Percentiles rank a stretch among this genome's conserved stretches.
phyloP scores from a whole-genome alignment of 2,113 vertebrate genomes.

The Ophiodon elongatus region DNA sequence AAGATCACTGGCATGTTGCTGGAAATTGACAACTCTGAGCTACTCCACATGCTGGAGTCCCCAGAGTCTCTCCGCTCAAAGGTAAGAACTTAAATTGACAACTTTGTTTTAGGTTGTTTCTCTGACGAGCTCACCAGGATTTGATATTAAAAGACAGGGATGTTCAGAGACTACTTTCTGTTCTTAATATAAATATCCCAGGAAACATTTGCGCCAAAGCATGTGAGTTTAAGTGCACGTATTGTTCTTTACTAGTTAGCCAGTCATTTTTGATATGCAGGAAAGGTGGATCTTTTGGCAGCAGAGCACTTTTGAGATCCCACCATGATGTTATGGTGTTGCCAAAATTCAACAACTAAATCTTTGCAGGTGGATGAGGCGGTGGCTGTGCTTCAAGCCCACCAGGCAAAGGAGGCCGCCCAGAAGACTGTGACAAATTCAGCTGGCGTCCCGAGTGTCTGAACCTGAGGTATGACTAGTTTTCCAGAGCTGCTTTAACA shows the following conservation, averaged over 20 bases:
- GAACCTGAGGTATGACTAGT: slow-evolving; percentile 69
- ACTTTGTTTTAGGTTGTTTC: neutral
- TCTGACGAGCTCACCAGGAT: neutral
- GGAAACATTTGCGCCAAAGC: neutral
- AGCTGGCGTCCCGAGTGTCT: slow-evolving; percentile 90
- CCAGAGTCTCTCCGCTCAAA: slow-evolving; percentile 98
- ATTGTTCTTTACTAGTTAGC: neutral
- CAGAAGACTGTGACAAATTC: slow-evolving; percentile 93
- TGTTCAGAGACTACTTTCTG: neutral
- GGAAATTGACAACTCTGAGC: slow-evolving; percentile 98
- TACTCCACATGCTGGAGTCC: slow-evolving; percentile 99
- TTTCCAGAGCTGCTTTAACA: neutral
- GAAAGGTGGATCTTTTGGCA: neutral
- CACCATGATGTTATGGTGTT: neutral
- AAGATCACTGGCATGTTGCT: slow-evolving; percentile 99
- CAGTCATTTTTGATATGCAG: neutral
- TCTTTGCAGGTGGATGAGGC: slow-evolving; percentile 94
- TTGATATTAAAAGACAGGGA: neutral
- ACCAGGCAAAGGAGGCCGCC: slow-evolving; percentile 97
- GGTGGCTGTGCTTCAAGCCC: slow-evolving; percentile 97
- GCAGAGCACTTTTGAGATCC: neutral
- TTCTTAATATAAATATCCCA: neutral
- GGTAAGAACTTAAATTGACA: slow-evolving; percentile 75
- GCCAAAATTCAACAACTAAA: neutral
- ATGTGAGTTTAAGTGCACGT: neutral